Base-by-base conservation (phyloP, 2,888 invertebrate genomes). In the Nematopogon swammerdamellus region DNA sequence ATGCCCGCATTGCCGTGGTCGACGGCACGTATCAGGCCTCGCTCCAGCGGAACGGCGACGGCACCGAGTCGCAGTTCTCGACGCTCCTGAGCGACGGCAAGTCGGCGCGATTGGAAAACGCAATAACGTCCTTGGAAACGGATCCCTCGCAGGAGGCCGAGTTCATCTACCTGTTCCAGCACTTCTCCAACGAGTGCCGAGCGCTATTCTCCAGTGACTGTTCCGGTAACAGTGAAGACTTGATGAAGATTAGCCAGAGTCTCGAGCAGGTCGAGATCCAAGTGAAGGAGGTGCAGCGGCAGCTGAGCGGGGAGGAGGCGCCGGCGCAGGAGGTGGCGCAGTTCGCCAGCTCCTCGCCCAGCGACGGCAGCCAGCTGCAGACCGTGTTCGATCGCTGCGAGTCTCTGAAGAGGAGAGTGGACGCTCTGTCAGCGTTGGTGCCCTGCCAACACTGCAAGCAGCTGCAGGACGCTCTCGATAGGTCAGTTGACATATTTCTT, bases 1-100 rank as follows among this genome's bases (percentile, higher is more conserved):
- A 91, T 70, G 89, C 91, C 49, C 82, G 89, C 59, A 85, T 91
- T 58, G 82, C 84, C 47, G 85, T 89, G 47, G 74, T 89, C 46
- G 84, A 83, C 57, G 85, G 85, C 51, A 82, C 83, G 48, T 76
- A 79, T 59, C 67, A 70, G 54, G 76, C 77, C 47, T 63, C 64
- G 19, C 60, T 63, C 57, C 59, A 60, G 54, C 50, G 63, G 54
- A 54, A 61, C 54, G 47, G 60, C 56, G 71, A 67, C 57, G 72
- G 73, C 65, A 67, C 73, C 54, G 59, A 71, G 57, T 63, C 69
- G 62, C 17, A 47, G 18, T 47, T 47, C 30, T 18, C 36, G n/a
- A n/a, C 29, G 11, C 18, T 19, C 42, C 29, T 49, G 44, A 45
- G 18, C 45, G 49, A 54, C 44, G 16, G 43, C 4, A 18, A 19